Conservation (phyloP, 2,797 vertebrate species). For the Cossypha polioptera region DNA sequence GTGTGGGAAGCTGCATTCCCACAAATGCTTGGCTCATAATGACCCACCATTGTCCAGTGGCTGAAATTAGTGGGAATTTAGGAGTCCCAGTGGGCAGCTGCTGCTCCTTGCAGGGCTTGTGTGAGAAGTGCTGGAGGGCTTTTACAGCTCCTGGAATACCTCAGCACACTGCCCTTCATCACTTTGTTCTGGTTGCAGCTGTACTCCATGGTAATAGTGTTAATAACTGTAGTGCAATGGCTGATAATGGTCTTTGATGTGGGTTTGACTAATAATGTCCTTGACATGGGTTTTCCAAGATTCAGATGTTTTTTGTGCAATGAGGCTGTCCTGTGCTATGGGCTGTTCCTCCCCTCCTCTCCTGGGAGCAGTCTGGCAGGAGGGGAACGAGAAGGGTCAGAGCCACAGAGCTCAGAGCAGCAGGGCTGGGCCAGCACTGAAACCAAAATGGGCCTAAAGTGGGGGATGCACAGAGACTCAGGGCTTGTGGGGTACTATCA, state of each 20-base stretch:
- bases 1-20: neutral
- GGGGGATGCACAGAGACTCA: neutral
- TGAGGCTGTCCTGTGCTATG: neutral
- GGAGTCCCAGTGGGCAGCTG: neutral
- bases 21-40: neutral
- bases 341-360: neutral
- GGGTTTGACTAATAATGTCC: neutral
- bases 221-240: neutral
- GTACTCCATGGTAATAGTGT: fast-evolving
- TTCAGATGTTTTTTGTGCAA: fast-evolving
- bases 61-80: neutral
- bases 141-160: neutral
- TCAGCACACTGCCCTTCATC: neutral
- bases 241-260: neutral
- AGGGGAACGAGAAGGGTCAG: neutral
- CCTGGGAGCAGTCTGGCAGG: fast-evolving
- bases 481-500: neutral
- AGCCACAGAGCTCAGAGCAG: neutral
- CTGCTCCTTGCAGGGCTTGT: neutral
- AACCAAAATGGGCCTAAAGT: neutral
- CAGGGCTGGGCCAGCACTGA: neutral
- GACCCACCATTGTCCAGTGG: neutral
- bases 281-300: neutral
- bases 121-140: neutral
- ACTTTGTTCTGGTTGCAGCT: neutral